Evolutionary conservation across 2,113 vertebrate species (phyloP).

Genomic region (Amia ocellicauda): DNA sequence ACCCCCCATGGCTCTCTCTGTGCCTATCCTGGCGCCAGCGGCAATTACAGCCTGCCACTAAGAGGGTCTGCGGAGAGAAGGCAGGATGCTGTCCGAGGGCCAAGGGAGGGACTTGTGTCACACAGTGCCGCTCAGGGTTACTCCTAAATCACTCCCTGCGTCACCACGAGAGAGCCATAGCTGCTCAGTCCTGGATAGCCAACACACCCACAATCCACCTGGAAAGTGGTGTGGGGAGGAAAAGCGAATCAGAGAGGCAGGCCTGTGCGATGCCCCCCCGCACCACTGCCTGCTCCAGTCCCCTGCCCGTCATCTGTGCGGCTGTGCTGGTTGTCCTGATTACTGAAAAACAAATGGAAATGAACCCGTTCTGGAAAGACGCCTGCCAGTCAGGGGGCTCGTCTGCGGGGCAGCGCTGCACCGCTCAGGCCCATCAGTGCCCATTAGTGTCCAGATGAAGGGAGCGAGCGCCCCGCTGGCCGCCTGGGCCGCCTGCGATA

Average conservation of each 20-base stretch:
- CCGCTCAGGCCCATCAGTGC: too few species aligned
- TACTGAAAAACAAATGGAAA: too few species aligned
- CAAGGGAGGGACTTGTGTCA: neutral
- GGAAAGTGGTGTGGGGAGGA: too few species aligned
- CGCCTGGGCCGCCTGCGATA: neutral
- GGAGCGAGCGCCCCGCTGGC: neutral
- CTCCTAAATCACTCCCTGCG: neutral
- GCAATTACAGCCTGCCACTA: conserved; percentile 78
- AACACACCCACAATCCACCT: neutral
- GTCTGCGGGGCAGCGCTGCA: too few species aligned
- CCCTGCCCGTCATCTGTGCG: too few species aligned
- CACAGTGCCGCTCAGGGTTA: neutral
- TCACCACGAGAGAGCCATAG: neutral
- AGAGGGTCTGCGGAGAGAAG: conserved; percentile 76
- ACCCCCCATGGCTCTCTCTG: conserved; percentile 56
- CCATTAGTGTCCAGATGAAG: neutral
- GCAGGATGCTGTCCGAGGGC: conserved; percentile 74
- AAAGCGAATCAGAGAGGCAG: too few species aligned
- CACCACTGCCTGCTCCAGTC: too few species aligned
- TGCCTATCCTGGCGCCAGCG: conserved; percentile 64
- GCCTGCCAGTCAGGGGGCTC: too few species aligned
- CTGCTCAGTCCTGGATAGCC: neutral
- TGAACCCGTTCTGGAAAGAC: too few species aligned
- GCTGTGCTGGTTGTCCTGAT: too few species aligned
- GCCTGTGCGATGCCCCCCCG: too few species aligned